Evolutionary conservation across 64 coral and sea anemone species (phyloP), one percentile per base, ranked within the genome.

Genomic region (Pocillopora damicornis): DNA sequence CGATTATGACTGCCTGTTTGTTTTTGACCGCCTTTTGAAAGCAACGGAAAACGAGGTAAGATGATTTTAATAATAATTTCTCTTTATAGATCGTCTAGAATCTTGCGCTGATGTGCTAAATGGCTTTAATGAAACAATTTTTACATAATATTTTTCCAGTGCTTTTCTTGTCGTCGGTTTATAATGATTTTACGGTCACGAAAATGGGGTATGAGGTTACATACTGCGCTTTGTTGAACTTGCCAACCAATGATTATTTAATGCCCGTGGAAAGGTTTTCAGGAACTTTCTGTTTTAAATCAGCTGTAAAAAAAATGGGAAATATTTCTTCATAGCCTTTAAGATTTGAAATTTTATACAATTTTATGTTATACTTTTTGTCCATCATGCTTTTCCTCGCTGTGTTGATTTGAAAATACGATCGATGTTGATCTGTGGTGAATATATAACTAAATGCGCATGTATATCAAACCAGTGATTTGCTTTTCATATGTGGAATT

Each of bases 21-120:
- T 85, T 85, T 58, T 85, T 85, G 64, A 66, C 64, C 64, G 81
- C 65, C 64, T 72, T 83, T 81, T 68, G 80, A 83, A 72, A 72
- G 22, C 81, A 85, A 85, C 81, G 81, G 81, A 85, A 35, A 42
- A 71, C 12, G 37, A 73, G 65, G 81, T 71, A 60, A 12, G 37
- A 85, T 35, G n/a, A 77, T 81, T 63, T 81, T 59, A 5, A 35
- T 17, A 16, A 13, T 13, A 60, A 59, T 26, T 79, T 79, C 58
- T 79, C 26, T 23, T 22, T 10, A 11, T 30, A 37, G 9, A 63
- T 25, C 34, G 35, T 63, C 34, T 23, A 30, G 14, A 63, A 8
- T 68, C 45, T 68, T 22, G 13, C 36, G 23, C 8, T 37, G 38
- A 9, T 56, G 81, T 26, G 13, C 7, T 45, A 25, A 81, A 17